These are phyloP conservation scores for Philaethria dido DNA, from an alignment of 2,888 invertebrate species.

Conservation along the genomic window DNA sequence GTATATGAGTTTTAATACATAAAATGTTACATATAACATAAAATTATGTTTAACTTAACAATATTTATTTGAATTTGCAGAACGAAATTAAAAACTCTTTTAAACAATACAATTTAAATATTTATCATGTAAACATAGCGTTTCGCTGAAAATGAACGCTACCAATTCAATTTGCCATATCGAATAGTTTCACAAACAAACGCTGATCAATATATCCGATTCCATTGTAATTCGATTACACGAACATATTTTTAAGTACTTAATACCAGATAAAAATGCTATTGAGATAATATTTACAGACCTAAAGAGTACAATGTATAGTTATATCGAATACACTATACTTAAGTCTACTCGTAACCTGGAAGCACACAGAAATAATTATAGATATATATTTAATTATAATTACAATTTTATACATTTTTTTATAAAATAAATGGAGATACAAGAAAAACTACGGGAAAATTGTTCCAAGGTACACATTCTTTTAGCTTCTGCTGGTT, in stretches of 20 bases:
- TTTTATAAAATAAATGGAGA: conserved; percentile 16
- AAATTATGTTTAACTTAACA: not conserved
- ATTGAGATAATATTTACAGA: conserved; percentile 73
- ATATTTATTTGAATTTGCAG: too few species aligned
- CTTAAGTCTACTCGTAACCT: conserved; percentile 70
- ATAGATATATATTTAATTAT: conserved; percentile 52
- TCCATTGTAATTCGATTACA: conserved; percentile 16
- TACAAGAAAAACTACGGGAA: conserved; percentile 20
- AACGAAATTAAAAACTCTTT: not conserved
- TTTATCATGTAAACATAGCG: not conserved
- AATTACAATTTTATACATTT: conserved; percentile 40
- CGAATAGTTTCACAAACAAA: not conserved
- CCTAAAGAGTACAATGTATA: conserved; percentile 48
- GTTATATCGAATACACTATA: conserved; percentile 44
- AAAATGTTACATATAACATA: not conserved
- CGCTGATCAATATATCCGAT: not conserved
- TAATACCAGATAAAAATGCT: conserved; percentile 76
- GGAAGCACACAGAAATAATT: conserved; percentile 80
- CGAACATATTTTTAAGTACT: conserved; percentile 39
- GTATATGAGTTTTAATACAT: too few species aligned
- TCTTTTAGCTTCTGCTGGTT: not conserved
- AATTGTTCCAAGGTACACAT: conserved; percentile 23
- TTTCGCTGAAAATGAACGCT: not conserved
- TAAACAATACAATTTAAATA: not conserved
- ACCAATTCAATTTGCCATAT: conserved; percentile 3